Evolutionary conservation across 2,113 vertebrate species (phyloP), one percentile per base, ranked within the genome.

Genomic region (Pithys albifrons): DNA sequence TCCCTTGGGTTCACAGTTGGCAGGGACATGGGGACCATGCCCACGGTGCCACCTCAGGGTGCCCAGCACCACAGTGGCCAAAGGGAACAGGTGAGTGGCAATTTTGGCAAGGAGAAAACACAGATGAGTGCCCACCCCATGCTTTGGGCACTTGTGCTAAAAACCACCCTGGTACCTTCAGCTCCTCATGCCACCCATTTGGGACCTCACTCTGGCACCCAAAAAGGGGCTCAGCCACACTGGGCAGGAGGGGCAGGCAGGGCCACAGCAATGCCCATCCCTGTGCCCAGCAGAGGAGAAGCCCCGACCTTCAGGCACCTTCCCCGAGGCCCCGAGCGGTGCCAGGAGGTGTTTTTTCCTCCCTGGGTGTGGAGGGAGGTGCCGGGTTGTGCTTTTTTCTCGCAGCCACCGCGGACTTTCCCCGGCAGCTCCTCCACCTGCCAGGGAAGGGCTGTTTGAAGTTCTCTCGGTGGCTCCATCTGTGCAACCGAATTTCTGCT

Each of bases 11-110:
- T 12, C 1, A 2, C 25, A 7, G 12, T 24, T 5, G 0, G 20
- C 54, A 24, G 35, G 37, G 28, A 9, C 43, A 43, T 3, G 0
- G 13, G 41, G 7, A 8, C 24, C 2, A 1, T 31, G 19, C 41
- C 81, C 61, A 6, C 2, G 5, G 58, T 27, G 35, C 35, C 6
- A 1, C 28, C 66, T 39, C 3, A 0, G 37, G 52, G 19, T 67
- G 52, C 41, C 41, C 66, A 29, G 9, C 4, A 9, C 39, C 73
- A 23, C 1, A 1, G 37, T 0, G 2, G 35, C 37, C 6, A 0
- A 25, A 0, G 2, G 46, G 39, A 65, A 31, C n/a, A 12, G 39
- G 5, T 2, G 1, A 31, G 0, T 0, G 33, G 41, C 0, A 4
- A 33, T 10, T n/a, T 16, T 29, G 46, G 62, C 0, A 0, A 61